Base-by-base conservation (phyloP, 2,888 invertebrate genomes). In the Steinernema scapterisci region DNA sequence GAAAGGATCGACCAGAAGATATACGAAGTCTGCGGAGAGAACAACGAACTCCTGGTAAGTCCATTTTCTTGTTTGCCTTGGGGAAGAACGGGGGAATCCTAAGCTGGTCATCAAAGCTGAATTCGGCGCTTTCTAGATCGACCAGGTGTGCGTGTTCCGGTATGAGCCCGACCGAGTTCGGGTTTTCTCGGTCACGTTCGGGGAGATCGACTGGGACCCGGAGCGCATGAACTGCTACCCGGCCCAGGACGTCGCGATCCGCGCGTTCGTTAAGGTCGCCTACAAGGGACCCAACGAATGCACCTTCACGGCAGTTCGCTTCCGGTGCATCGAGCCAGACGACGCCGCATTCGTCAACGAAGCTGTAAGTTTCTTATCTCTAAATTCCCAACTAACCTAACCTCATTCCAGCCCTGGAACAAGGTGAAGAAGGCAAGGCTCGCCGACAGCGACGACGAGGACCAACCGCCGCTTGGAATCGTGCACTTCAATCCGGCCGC, bases 1-100 rank as follows among this genome's bases (percentile, higher is more conserved):
- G 63, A 31, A 31, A 2, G 19, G 63, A n/a, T 38, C 31, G 63
- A 63, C 13, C 63, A 63, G 63, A 63, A 63, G 63, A 31, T 11
- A 7, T 27, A 13, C 31, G 63, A 63, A 16, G 16, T 25, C 38
- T 5, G 27, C 31, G 21, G 16, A 5, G 63, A 63, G 38, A 27
- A 63, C 63, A 16, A 31, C 21, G 27, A 63, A 16, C 63, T 25
- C 19, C 31, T 31, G 63, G 63, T 7, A 63, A 63, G 31, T 27
- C 21, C 7, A 63, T 25, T 23, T 54, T 54, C 7, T 2, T 7
- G 16, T 7, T 19, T 21, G 38, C 5, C 5, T 38, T 38, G 38
- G 38, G 38, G 38, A 38, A 9, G 38, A 38, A 6, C 38, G 38
- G 9, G 5, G 5, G 38, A 9, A 6, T 9, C 5, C 38, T 38